Base-by-base conservation (phyloP, 2,113 vertebrate genomes). In the Ploceus nigricollis region DNA sequence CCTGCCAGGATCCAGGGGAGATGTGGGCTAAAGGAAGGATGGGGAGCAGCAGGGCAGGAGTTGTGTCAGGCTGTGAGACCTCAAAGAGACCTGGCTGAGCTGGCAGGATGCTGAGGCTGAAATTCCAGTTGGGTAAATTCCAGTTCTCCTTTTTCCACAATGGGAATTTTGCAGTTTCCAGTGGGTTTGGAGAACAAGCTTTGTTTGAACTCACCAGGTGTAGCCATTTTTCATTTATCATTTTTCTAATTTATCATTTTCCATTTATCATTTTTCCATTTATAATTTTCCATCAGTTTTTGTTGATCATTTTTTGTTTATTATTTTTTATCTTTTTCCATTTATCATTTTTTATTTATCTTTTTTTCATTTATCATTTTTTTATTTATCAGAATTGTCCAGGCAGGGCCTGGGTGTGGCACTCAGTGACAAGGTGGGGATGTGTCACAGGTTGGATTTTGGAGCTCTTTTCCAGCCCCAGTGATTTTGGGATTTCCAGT, bases 1-100 rank as follows among this genome's bases (percentile, higher is more conserved):
- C 22, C 17, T 82, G 60, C 8, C 19, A 22, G 28, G 30, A 15
- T 25, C 10, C n/a, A 22, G 14, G 45, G 50, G 23, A 13, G 24
- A 6, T n/a, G 33, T 1, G 25, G 2, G 27, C 2, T 51, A 1
- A 2, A 9, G 13, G 13, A 10, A 4, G 27, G n/a, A 0, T 31
- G 56, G 48, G 48, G 65, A 69, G 48, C 20, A 44, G 69, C 51
- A 42, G 58, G 28, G 8, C 5, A 3, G 24, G n/a, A 8, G 11
- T 18, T 80, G 30, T 24, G 8, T 39, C 53, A 50, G 24, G 14
- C 39, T 80, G 10, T 50, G 3, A 13, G 28, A 12, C 7, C 28
- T 30, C 73, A 2, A 4, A 13, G 72, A 21, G 70, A 12, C 27
- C 44, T 66, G 65, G 44, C 64, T 24, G 68, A 10, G 39, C 47